Evolutionary conservation across 2,888 invertebrate species (phyloP), one percentile per base, ranked within the genome.

Genomic region (Drosophila pseudotalamancana): DNA sequence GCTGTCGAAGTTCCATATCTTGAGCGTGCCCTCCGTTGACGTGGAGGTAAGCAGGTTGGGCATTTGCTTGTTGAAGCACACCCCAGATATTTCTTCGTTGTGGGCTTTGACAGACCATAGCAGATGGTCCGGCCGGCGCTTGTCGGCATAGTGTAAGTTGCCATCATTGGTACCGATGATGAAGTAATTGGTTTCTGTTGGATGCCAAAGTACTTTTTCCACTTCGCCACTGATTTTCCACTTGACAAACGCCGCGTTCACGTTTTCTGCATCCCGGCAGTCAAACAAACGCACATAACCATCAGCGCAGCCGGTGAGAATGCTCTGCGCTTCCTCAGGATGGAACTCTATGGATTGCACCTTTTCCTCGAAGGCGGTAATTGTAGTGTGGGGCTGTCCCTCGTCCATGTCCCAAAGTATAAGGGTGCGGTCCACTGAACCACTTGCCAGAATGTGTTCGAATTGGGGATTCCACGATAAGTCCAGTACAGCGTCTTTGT

Each of bases 401-500:
- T 94, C 94, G 77, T 97, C 96, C 88, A 99, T 92, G 92, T 99
- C 99, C 99, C 99, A 99, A 1, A 99, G 90, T 18, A 97, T 92
- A 4, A 97, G 95, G 1, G 96, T 96, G 78, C 94, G 93, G 91
- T 99, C 99, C 0, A 97, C 98, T 0, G 98, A 98, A 0, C 96
- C 98, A 91, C 98, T 98, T 0, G 98, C 98, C 69, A 99, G 89
- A 27, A 98, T 94, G 89, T 98, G 97, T 25, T 96, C 95, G 88
- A 31, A 92, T 79, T 95, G 94, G 61, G 92, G 93, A 91, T 99
- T 99, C 98, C 99, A 99, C 0, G 97, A 95, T 8, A 99, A 90
- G 90, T 96, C 96, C 9, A 99, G 92, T 0, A 99, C 98, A 16
- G 99, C 97, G 90, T 98, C 97, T 61, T 93, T 95, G 89, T 99